A percentile compares a stretch with the other conserved stretches of the same genome.
phyloP scores from a whole-genome alignment of 2,888 invertebrate genomes.

The Drosophila affinis region DNA sequence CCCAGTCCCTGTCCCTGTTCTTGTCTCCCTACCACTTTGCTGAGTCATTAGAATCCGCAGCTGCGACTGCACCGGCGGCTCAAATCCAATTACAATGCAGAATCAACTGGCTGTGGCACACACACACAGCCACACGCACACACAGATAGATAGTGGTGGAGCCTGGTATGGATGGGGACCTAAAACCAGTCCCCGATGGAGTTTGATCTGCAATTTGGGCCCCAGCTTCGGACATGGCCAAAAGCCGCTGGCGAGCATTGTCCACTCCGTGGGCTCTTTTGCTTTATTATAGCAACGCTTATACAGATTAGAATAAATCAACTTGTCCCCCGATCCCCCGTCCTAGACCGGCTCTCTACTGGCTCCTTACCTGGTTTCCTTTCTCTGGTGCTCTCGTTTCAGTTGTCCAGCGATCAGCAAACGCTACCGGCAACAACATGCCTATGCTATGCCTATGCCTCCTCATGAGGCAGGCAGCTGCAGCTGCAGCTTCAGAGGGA shows the following conservation, averaged over 20 bases:
- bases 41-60: slow-evolving; percentile 78
- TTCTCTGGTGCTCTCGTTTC: slow-evolving; percentile 15
- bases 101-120: slow-evolving; percentile 27
- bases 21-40: slow-evolving; percentile 36
- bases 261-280: slow-evolving; percentile 74
- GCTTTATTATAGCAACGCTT: slow-evolving; percentile 79
- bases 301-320: slow-evolving; percentile 79
- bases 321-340: slow-evolving; percentile 48
- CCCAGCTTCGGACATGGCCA: slow-evolving; percentile 43
- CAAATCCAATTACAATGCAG: slow-evolving; percentile 73
- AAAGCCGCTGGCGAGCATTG: slow-evolving; percentile 68
- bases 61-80: slow-evolving; percentile 69
- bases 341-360: slow-evolving; percentile 6
- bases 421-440: slow-evolving; percentile 73
- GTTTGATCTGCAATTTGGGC: slow-evolving; percentile 66
- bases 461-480: slow-evolving; percentile 48
- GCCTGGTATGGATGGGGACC: not conserved
- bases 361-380: not conserved
- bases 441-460: slow-evolving; percentile 18
- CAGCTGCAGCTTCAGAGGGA: slow-evolving; percentile 49
- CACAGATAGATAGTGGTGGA: slow-evolving; percentile 10
- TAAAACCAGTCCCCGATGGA: slow-evolving; percentile 18
- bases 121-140: slow-evolving; percentile 19
- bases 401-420: slow-evolving; percentile 54
- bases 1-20: not conserved